A percentile compares a stretch with the other conserved stretches of the same genome.
Conservation (phyloP, 2,797 vertebrate species). For the Pseudopleuronectes americanus region DNA sequence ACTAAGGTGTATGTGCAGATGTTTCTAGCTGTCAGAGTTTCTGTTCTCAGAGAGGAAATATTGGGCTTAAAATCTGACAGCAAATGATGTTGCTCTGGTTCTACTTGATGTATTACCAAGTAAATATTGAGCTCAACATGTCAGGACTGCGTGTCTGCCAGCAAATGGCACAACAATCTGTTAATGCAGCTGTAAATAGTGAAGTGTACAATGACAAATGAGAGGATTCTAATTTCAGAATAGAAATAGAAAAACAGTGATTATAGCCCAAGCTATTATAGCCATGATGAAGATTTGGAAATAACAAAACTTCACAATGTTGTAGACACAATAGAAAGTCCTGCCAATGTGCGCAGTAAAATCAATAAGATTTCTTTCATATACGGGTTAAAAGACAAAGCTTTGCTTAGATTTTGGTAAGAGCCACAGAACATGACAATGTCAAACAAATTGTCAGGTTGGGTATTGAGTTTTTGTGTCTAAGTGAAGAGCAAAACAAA, state of each 20-base stretch:
- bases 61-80: not conserved
- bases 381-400: not conserved
- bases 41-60: not conserved
- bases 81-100: not conserved
- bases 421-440: not conserved
- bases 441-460: not conserved
- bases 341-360: not conserved
- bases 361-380: not conserved
- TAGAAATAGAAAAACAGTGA: too few species aligned
- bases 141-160: too few species aligned
- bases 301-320: not conserved
- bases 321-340: constrained; percentile 9
- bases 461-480: not conserved
- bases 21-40: not conserved
- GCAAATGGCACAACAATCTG: too few species aligned
- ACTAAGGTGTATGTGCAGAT: not conserved
- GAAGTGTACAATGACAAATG: too few species aligned
- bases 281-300: not conserved
- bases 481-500: not conserved
- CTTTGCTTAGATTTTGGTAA: not conserved
- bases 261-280: not conserved
- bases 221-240: too few species aligned
- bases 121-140: not conserved
- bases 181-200: too few species aligned
- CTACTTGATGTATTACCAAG: not conserved